These are phyloP conservation scores for Sycon ciliatum DNA, from an alignment of 37 sponge, comb jelly and placozoan genomes.

Conservation along the genomic window DNA sequence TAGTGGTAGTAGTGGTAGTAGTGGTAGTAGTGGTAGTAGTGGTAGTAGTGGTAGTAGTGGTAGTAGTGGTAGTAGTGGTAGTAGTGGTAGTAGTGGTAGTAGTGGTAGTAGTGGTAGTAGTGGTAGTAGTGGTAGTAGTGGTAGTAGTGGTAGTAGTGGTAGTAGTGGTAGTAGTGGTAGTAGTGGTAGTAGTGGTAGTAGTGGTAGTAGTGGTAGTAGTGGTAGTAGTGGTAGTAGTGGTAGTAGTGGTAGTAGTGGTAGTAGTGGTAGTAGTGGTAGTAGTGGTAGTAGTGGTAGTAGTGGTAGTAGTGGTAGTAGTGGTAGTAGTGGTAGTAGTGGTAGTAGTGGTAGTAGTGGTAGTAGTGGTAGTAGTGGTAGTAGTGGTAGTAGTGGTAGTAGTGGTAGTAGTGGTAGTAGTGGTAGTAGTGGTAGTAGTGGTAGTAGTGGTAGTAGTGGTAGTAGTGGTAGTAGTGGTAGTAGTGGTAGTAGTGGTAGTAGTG, in stretches of 20 bases:
- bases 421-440: constrained; percentile 8
- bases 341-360: constrained; percentile 9
- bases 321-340: constrained; percentile 9
- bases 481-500: constrained; percentile 9
- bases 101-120: constrained; percentile 9
- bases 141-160: constrained; percentile 9
- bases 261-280: constrained; percentile 9
- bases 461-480: constrained; percentile 9
- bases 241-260: constrained; percentile 8
- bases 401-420: constrained; percentile 9
- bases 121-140: constrained; percentile 9
- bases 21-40: constrained; percentile 9
- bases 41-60: constrained; percentile 9
- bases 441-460: constrained; percentile 9
- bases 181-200: constrained; percentile 8
- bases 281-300: constrained; percentile 9
- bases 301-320: constrained; percentile 9
- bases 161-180: constrained; percentile 9
- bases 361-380: constrained; percentile 8
- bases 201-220: constrained; percentile 9
- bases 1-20: constrained; percentile 8
- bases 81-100: constrained; percentile 9
- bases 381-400: constrained; percentile 9
- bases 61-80: constrained; percentile 8
- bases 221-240: constrained; percentile 9